Conservation (phyloP, 2,888 invertebrate genomes). For the Corbicula japonica region DNA sequence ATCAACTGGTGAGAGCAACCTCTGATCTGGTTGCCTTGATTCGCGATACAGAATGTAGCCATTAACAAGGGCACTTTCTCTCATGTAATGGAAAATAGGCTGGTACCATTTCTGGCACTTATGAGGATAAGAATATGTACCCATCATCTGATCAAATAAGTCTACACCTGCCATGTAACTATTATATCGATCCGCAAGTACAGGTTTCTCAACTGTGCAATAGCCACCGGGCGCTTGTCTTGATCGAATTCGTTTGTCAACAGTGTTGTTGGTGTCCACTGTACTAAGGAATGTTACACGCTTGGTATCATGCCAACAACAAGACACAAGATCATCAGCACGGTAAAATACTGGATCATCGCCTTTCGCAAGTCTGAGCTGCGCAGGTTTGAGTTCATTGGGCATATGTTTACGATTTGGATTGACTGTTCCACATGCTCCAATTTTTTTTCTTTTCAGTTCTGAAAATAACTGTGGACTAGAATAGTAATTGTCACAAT, state of each 20-base stretch:
- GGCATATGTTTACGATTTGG: background rate
- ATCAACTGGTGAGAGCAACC: no score
- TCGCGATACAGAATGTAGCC: slow-evolving; percentile 40
- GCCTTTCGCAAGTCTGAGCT: background rate
- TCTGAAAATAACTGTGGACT: background rate
- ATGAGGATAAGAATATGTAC: slow-evolving; percentile 47
- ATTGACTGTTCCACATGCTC: background rate
- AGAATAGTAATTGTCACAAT: background rate
- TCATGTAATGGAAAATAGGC: slow-evolving; percentile 38
- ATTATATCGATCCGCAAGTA: background rate
- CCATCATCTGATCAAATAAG: slow-evolving; percentile 38
- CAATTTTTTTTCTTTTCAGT: background rate
- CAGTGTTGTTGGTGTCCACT: no score
- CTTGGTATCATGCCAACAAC: slow-evolving; percentile 1
- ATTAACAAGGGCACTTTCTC: slow-evolving; percentile 49
- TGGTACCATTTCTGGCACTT: slow-evolving; percentile 50
- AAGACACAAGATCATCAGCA: background rate
- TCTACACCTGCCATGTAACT: slow-evolving; percentile 56
- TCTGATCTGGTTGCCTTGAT: no score
- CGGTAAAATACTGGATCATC: background rate
- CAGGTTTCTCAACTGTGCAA: background rate
- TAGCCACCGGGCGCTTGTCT: background rate
- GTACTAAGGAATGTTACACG: background rate
- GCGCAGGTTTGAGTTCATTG: background rate
- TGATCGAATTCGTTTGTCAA: background rate